These are phyloP conservation scores for Caenorhabditis sp. DNA, from an alignment of 2,888 invertebrate species.

Conservation along the genomic window DNA sequence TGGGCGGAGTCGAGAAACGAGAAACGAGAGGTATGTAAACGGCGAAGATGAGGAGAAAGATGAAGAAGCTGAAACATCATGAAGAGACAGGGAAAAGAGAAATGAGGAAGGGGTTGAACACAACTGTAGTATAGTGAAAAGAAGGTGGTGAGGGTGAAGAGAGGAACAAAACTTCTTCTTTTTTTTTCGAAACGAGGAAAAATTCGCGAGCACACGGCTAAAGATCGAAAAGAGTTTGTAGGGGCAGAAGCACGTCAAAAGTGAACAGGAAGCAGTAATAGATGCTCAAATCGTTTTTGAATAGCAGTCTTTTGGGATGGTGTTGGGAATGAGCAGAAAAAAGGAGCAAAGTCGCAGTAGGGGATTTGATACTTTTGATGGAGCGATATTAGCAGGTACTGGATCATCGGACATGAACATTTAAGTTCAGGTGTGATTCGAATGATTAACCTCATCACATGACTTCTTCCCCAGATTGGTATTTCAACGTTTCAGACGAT, in stretches of 20 bases:
- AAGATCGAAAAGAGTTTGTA: slow-evolving; percentile 36
- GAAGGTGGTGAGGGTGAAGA: slow-evolving; percentile 10
- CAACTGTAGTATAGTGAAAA: slow-evolving; percentile 55
- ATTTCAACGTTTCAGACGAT: too few relatives aligned
- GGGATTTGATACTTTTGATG: too few relatives aligned
- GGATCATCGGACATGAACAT: too few relatives aligned
- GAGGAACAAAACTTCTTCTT: slow-evolving; percentile 45
- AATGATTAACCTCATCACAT: too few relatives aligned
- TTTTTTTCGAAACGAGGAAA: slow-evolving; percentile 19
- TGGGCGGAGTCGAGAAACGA: slow-evolving; percentile 63
- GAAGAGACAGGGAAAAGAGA: slow-evolving; percentile 27
- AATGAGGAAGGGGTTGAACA: slow-evolving; percentile 42
- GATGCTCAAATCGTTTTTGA: slow-evolving; percentile 47
- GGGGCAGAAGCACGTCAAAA: slow-evolving; percentile 14
- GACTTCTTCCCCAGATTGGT: too few relatives aligned
- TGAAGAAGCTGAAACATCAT: slow-evolving; percentile 57
- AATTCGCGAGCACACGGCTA: slow-evolving; percentile 17
- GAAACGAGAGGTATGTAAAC: slow-evolving; percentile 42
- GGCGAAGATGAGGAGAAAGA: slow-evolving; percentile 32
- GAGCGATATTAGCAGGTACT: too few relatives aligned
- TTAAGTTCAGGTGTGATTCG: too few relatives aligned
- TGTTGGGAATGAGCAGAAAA: background rate
- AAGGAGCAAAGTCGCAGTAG: background rate
- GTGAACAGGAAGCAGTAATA: slow-evolving; percentile 46
- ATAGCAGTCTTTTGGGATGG: slow-evolving; percentile 12